phyloP scores from a whole-genome alignment of 2,888 invertebrate genomes.

The Eledona agricola region DNA sequence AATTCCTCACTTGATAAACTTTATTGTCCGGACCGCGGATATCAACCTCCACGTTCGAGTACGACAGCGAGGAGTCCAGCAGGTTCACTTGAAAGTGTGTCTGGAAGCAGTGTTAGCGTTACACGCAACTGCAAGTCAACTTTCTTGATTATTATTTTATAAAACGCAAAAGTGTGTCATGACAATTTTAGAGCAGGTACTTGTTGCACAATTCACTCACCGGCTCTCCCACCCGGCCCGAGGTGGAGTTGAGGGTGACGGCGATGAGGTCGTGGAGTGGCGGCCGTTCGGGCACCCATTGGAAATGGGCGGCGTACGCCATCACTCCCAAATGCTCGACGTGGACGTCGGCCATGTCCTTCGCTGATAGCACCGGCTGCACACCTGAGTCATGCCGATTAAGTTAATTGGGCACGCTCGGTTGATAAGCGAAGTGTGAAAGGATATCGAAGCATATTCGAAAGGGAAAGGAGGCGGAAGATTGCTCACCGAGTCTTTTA shows the following conservation, averaged over 20 bases:
- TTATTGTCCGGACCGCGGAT: constrained; percentile 60
- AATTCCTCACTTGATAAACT: constrained; percentile 64
- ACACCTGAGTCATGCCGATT: constrained; percentile 68
- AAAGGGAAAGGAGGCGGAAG: background rate
- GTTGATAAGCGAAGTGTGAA: constrained; percentile 17
- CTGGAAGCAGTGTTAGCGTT: constrained; percentile 64
- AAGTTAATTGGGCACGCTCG: constrained; percentile 25
- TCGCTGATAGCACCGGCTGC: constrained; percentile 88
- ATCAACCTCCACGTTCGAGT: constrained; percentile 57
- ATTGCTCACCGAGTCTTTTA: constrained; percentile 67
- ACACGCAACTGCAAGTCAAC: constrained; percentile 7
- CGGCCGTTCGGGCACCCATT: constrained; percentile 86
- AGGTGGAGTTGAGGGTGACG: constrained; percentile 83
- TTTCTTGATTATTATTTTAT: constrained; percentile 14
- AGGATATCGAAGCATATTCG: background rate
- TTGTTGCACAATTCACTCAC: constrained; percentile 64
- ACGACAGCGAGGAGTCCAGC: constrained; percentile 65
- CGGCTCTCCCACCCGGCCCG: constrained; percentile 85
- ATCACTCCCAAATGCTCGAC: constrained; percentile 97
- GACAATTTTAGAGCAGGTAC: constrained; percentile 20
- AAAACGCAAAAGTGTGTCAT: constrained; percentile 33
- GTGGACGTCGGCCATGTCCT: constrained; percentile 94
- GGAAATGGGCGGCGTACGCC: constrained; percentile 94
- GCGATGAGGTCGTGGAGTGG: constrained; percentile 84
- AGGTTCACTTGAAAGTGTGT: constrained; percentile 81